These are phyloP conservation scores for Schizopygopsis pylzovi DNA, from an alignment of 2,797 vertebrate species.

Conservation along the genomic window DNA sequence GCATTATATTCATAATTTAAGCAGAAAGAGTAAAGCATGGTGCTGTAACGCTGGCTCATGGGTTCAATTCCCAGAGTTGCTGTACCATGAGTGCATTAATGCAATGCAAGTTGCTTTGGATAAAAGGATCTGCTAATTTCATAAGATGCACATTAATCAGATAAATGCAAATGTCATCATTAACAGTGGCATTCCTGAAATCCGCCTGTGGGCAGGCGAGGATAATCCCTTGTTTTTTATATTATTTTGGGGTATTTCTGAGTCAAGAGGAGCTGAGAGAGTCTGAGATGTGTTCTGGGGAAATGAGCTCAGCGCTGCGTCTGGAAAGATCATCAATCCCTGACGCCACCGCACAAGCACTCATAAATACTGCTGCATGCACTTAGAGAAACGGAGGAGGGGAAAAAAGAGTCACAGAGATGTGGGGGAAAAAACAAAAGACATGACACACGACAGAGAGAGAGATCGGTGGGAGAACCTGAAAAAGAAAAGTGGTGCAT, in stretches of 20 bases:
- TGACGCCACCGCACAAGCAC: slow-evolving; percentile 64
- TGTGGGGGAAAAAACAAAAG: neutral
- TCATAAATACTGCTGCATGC: slow-evolving; percentile 72
- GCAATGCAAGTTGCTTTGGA: neutral
- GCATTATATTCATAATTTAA: too few species aligned
- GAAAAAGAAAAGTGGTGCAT: neutral
- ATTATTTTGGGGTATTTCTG: neutral
- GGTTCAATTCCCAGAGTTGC: neutral
- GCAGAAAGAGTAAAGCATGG: too few species aligned
- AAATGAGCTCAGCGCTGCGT: slow-evolving; percentile 71
- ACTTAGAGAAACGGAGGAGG: slow-evolving; percentile 51
- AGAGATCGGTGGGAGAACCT: neutral
- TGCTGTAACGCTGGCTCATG: neutral
- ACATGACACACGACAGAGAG: neutral
- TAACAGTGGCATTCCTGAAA: slow-evolving; percentile 11
- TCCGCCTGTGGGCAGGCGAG: neutral
- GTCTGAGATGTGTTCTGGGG: slow-evolving; percentile 58
- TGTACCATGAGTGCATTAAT: neutral
- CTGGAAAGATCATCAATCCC: slow-evolving; percentile 77
- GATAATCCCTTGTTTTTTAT: neutral
- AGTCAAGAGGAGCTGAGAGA: slow-evolving; percentile 25
- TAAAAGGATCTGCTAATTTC: neutral
- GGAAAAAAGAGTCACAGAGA: slow-evolving; percentile 45
- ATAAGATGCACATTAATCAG: too few species aligned
- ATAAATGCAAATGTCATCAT: neutral